Base-by-base conservation (phyloP, 2,888 invertebrate genomes). In the Tipula unca region DNA sequence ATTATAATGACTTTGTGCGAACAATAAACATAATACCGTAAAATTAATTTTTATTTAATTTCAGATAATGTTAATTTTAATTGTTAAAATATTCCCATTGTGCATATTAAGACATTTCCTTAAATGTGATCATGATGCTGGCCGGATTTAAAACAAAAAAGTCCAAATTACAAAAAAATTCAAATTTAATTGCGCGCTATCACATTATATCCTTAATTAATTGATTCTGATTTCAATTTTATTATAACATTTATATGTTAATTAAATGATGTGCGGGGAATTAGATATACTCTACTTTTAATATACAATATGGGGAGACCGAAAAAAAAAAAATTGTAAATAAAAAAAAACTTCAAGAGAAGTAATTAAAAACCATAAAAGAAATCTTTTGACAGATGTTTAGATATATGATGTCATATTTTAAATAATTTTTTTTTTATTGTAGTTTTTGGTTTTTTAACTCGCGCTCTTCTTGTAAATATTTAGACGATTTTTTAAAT, bases 201-300 rank as follows among this genome's bases (percentile, higher is more conserved):
- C 25, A 25, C 13, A 25, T 69, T 69, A 69, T 69, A 25, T 69
- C 69, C 69, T 69, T 69, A 69, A 69, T 69, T 69, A 69, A 69
- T 69, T 69, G 69, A 69, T 69, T 69, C 69, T 69, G 69, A 69
- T 69, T 69, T 69, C 69, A 69, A 69, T 69, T 69, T 69, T 69
- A 69, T 69, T 69, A 69, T 69, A 69, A 69, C 69, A 25, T 69
- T 69, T 69, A 25, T 69, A 69, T 69, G 69, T 69, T 69, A 69
- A 69, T 69, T 69, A 69, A 69, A 69, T 69, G 69, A 69, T 69
- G 69, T 69, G 69, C 69, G 69, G 69, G 69, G 69, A 69, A 69
- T 69, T 69, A 25, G 69, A 69, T 69, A 20, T 69, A 69, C 69
- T 20, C 25, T 17, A 69, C 48, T 48, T 48, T 69, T 17, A 48